Evolutionary conservation across 1,140 invertebrate genomes (phyloP).

Genomic region (Teleogryllus occipitalis): DNA sequence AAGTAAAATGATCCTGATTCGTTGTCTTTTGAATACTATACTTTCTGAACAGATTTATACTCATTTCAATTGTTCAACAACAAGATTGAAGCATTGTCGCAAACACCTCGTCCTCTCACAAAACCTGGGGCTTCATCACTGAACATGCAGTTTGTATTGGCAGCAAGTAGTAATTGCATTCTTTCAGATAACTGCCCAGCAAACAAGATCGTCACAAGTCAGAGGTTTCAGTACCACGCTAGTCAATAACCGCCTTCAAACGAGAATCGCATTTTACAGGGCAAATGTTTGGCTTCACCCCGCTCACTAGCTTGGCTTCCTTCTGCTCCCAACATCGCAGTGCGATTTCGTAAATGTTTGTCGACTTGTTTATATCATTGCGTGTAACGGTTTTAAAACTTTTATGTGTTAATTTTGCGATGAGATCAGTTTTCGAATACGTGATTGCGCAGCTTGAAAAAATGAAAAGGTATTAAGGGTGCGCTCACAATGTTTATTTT

Average conservation of each 20-base stretch:
- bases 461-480: neutral
- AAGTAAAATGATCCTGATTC: no score
- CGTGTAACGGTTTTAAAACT: neutral
- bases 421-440: neutral
- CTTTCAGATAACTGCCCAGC: neutral
- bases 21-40: no score
- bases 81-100: no score
- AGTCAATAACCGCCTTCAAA: conserved; percentile 1
- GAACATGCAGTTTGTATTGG: neutral
- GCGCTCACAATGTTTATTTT: neutral
- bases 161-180: neutral
- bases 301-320: neutral
- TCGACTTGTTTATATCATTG: neutral
- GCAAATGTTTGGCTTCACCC: conserved; percentile 3
- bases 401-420: neutral
- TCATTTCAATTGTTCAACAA: no score
- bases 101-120: neutral
- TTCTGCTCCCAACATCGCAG: neutral
- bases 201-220: neutral
- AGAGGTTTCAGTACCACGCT: neutral
- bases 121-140: neutral
- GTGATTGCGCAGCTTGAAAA: neutral
- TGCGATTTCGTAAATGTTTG: neutral
- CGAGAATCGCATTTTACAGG: conserved; percentile 1
- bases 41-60: no score